Percentiles rank a stretch among this genome's conserved stretches.
These are phyloP conservation scores for Andrena chrysosceles DNA, from an alignment of 2,888 invertebrate species.

Conservation along the genomic window DNA sequence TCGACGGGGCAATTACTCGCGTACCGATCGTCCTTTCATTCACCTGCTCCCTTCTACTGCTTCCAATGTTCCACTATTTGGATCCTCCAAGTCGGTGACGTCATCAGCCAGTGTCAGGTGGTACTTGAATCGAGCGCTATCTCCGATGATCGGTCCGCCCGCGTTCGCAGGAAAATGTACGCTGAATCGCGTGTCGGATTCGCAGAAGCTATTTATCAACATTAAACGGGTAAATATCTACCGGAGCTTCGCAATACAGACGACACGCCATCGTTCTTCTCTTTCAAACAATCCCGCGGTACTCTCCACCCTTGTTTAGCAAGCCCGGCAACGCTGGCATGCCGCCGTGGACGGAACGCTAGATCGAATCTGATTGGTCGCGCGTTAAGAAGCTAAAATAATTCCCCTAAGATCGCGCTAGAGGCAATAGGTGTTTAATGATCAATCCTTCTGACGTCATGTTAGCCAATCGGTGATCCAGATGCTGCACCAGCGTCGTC, in stretches of 20 bases:
- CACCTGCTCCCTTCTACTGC: neutral
- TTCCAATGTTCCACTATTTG: neutral
- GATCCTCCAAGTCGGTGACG: neutral
- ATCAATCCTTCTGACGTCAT: slow-evolving; percentile 12
- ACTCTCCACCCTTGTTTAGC: slow-evolving; percentile 15
- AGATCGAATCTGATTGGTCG: slow-evolving; percentile 21
- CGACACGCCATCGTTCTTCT: neutral
- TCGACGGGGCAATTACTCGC: neutral
- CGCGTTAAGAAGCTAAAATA: slow-evolving; percentile 13
- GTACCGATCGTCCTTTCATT: neutral
- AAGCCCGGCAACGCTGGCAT: slow-evolving; percentile 17
- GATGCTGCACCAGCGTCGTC: neutral
- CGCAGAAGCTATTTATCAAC: slow-evolving; percentile 42
- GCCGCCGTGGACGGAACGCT: neutral
- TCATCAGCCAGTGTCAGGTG: slow-evolving; percentile 7
- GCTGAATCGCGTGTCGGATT: neutral
- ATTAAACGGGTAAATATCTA: slow-evolving; percentile 10
- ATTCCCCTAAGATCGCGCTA: neutral
- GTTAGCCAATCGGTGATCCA: neutral
- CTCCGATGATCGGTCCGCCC: slow-evolving; percentile 11
- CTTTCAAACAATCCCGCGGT: slow-evolving; percentile 28
- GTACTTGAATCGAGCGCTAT: neutral
- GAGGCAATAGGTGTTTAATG: neutral
- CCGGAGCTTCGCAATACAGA: slow-evolving; percentile 20
- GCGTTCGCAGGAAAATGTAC: slow-evolving; percentile 8